Conservation (phyloP, 2,113 vertebrate genomes). For the Lagopus leucura region DNA sequence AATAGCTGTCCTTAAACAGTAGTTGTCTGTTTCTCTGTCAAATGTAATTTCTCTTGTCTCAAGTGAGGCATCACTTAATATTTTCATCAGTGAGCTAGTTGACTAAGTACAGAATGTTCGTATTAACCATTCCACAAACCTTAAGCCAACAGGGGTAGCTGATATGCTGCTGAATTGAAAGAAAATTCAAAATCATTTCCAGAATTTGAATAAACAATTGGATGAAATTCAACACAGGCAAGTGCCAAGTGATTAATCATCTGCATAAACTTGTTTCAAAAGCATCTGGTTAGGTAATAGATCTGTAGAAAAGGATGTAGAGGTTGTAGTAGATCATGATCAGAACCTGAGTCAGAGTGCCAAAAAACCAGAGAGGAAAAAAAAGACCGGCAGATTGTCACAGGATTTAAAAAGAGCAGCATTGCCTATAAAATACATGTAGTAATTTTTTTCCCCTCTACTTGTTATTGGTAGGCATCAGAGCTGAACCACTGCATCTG, state of each 20-base stretch:
- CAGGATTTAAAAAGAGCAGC: background rate
- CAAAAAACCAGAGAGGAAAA: background rate
- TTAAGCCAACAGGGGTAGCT: background rate
- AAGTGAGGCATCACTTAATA: background rate
- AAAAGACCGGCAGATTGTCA: background rate
- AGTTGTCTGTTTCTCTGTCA: background rate
- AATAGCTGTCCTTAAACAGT: background rate
- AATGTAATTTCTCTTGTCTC: background rate
- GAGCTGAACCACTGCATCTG: background rate
- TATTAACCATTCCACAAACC: background rate
- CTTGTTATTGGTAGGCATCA: background rate
- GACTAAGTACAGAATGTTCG: background rate
- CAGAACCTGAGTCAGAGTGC: background rate
- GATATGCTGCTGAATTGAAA: background rate
- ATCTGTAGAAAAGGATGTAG: background rate
- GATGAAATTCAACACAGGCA: background rate
- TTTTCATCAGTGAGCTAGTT: background rate
- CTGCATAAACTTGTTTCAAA: constrained; percentile 1
- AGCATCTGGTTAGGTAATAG: background rate
- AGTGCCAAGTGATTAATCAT: background rate
- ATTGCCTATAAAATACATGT: background rate
- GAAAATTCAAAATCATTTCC: background rate
- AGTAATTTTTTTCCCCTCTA: background rate
- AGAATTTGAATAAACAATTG: background rate
- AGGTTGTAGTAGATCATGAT: background rate